Conservation (phyloP, 2,113 vertebrate genomes). For the Oreochromis spilurus region DNA sequence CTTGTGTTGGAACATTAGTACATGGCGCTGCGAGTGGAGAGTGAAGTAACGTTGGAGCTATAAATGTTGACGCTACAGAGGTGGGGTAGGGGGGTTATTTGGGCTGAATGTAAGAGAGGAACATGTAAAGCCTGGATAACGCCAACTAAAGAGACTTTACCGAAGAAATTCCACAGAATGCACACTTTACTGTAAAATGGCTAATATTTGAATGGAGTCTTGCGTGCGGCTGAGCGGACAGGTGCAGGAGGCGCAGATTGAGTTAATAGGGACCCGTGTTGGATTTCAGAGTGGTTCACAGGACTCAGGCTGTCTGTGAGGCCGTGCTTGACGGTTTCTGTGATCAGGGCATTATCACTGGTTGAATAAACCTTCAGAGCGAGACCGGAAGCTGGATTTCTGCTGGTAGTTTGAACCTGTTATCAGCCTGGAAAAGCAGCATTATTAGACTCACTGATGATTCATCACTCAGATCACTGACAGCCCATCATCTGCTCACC, state of each 20-base stretch:
- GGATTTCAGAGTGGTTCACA: background rate
- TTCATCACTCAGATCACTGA: background rate
- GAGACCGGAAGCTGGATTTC: background rate
- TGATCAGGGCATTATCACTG: background rate
- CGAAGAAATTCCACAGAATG: background rate
- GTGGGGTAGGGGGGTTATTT: fast-evolving
- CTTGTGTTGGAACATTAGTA: background rate
- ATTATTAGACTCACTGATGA: background rate
- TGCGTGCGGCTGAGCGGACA: background rate
- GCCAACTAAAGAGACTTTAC: background rate
- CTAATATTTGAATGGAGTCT: background rate
- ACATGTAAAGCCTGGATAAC: background rate
- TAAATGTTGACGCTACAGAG: background rate
- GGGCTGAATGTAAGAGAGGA: background rate
- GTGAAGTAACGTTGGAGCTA: background rate
- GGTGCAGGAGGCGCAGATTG: background rate
- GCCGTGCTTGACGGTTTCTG: background rate
- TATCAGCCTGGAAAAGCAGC: background rate
- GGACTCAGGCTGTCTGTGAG: background rate
- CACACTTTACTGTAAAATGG: background rate
- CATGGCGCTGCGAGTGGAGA: background rate
- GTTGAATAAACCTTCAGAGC: background rate
- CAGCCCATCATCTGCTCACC: background rate
- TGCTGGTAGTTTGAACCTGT: background rate
- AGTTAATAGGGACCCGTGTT: background rate